Percentiles rank a stretch among this genome's conserved stretches.
These are phyloP conservation scores for Opisthocomus hoazin DNA, from an alignment of 2,113 vertebrate genomes.

Conservation along the genomic window DNA sequence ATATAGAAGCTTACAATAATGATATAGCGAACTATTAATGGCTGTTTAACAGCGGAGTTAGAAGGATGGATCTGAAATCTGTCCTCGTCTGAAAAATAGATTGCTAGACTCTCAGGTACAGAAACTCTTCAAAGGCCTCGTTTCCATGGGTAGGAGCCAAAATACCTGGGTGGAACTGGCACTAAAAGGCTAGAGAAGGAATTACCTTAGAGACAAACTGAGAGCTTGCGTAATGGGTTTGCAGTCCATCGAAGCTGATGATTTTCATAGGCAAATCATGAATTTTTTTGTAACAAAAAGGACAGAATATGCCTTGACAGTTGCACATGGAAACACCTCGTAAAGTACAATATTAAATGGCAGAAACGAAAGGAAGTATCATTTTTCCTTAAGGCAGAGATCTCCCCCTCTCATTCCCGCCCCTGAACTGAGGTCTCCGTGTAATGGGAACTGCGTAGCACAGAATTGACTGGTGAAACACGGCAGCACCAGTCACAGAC, in stretches of 20 bases:
- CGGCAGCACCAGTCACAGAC: not conserved
- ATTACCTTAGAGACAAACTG: not conserved
- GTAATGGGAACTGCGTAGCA: not conserved
- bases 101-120: not conserved
- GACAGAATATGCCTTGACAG: not conserved
- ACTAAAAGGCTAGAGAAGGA: not conserved
- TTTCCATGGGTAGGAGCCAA: not conserved
- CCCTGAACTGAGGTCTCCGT: not conserved
- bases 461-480: not conserved
- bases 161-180: not conserved
- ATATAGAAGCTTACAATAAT: conserved; percentile 25
- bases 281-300: not conserved
- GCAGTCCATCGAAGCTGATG: not conserved
- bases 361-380: not conserved
- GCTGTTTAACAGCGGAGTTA: not conserved
- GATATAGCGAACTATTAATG: conserved; percentile 36
- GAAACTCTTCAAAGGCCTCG: not conserved
- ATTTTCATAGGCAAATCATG: not conserved
- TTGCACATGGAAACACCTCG: not conserved
- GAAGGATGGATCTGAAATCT: not conserved
- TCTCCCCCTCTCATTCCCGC: not conserved
- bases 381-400: not conserved
- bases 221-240: not conserved
- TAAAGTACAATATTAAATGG: not conserved
- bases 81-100: not conserved